Evolutionary conservation across 2,888 invertebrate species (phyloP).

Genomic region (Eristalinus aeneus): DNA sequence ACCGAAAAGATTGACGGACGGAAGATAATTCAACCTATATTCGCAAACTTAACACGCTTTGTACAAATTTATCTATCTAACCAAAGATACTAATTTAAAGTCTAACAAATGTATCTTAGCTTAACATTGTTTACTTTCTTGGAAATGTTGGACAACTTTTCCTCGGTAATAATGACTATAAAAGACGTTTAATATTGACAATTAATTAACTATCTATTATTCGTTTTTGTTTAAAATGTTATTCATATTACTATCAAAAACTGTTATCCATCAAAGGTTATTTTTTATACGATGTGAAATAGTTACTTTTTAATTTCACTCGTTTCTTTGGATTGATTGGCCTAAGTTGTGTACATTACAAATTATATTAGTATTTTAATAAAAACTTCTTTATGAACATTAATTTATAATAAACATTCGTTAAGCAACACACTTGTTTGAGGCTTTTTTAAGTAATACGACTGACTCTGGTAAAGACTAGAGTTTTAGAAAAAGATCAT

Average conservation of each 20-base stretch:
- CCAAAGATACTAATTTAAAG: constrained; percentile 11
- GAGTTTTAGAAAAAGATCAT: no score
- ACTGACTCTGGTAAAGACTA: no score
- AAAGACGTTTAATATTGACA: constrained; percentile 29
- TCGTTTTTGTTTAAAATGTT: constrained; percentile 2
- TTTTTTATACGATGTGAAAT: no score
- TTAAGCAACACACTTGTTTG: background rate
- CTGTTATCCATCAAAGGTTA: no score
- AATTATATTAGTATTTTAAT: no score
- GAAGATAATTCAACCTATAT: background rate
- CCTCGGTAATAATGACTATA: background rate
- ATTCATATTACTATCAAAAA: background rate
- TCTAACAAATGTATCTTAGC: background rate
- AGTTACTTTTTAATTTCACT: no score
- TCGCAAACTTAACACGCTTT: background rate
- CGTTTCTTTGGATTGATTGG: no score
- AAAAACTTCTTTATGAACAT: no score
- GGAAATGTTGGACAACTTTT: background rate
- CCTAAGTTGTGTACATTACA: no score
- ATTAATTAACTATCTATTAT: background rate
- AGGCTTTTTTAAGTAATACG: background rate
- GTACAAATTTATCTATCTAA: constrained; percentile 36
- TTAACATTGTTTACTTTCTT: background rate
- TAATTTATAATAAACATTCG: no score
- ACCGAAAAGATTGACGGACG: background rate